A percentile compares a stretch with the other conserved stretches of the same genome.
phyloP scores from a whole-genome alignment of 2,888 invertebrate genomes.

The Cataglyphis altisquamis region DNA sequence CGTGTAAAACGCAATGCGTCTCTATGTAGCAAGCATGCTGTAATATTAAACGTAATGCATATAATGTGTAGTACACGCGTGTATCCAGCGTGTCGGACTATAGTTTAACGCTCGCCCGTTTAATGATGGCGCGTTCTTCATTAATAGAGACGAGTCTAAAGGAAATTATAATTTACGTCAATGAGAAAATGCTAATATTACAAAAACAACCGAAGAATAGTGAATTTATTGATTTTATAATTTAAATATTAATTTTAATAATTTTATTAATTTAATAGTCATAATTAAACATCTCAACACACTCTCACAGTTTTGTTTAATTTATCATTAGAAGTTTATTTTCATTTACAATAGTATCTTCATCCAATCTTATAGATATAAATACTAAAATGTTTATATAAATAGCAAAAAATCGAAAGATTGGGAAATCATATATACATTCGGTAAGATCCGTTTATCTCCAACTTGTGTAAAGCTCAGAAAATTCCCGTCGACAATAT shows the following conservation, averaged over 20 bases:
- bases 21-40: background rate
- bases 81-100: background rate
- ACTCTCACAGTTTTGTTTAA: background rate
- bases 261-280: background rate
- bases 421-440: background rate
- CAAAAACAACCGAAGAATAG: background rate
- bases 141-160: constrained; percentile 17
- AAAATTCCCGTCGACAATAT: constrained; percentile 16
- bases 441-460: background rate
- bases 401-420: background rate
- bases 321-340: background rate
- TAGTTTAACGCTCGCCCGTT: constrained; percentile 2
- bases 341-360: background rate
- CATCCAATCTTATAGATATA: background rate
- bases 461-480: background rate
- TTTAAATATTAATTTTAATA: no score
- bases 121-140: constrained; percentile 11
- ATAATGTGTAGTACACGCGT: background rate
- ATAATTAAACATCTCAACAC: background rate
- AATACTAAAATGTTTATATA: background rate
- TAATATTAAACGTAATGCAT: constrained; percentile 32
- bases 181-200: background rate
- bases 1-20: constrained; percentile 35
- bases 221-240: background rate
- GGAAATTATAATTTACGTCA: background rate